Percentiles rank a stretch among this genome's conserved stretches.
Conservation (phyloP, 2,888 invertebrate species). For the Cephus spinipes region DNA sequence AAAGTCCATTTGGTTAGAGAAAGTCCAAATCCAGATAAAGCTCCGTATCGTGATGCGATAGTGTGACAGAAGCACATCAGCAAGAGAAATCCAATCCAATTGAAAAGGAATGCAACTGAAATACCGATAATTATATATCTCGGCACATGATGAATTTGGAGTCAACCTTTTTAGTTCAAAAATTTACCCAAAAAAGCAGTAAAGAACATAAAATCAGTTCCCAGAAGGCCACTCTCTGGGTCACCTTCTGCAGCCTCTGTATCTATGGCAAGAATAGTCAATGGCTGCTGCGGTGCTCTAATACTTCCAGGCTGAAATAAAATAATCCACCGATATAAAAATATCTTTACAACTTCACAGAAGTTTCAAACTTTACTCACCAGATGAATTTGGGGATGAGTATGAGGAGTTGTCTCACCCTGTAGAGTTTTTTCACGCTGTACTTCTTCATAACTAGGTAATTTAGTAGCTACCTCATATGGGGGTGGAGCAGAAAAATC, state of each 20-base stretch:
- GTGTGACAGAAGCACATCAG: slow-evolving; percentile 95
- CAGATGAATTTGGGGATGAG: slow-evolving; percentile 58
- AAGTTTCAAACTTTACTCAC: slow-evolving; percentile 35
- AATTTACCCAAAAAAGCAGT: slow-evolving; percentile 87
- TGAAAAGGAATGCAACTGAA: slow-evolving; percentile 93
- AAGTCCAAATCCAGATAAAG: slow-evolving; percentile 91
- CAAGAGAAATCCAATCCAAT: slow-evolving; percentile 94
- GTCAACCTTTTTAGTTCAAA: background rate
- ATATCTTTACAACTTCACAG: background rate
- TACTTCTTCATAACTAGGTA: slow-evolving; percentile 93
- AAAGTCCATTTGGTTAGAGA: slow-evolving; percentile 96
- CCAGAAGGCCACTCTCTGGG: slow-evolving; percentile 84
- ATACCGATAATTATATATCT: slow-evolving; percentile 28
- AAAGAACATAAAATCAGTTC: slow-evolving; percentile 94
- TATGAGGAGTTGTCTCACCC: slow-evolving; percentile 71
- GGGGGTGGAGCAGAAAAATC: slow-evolving; percentile 91
- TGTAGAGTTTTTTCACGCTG: slow-evolving; percentile 87
- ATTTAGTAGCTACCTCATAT: slow-evolving; percentile 86
- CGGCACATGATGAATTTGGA: background rate
- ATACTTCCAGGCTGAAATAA: slow-evolving; percentile 55
- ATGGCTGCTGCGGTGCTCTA: slow-evolving; percentile 70
- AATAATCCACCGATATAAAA: background rate
- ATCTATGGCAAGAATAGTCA: slow-evolving; percentile 83
- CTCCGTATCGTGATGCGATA: slow-evolving; percentile 92
- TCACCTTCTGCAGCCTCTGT: slow-evolving; percentile 79